Base-by-base conservation (phyloP, 2,888 invertebrate genomes). In the Dynastes grantii region DNA sequence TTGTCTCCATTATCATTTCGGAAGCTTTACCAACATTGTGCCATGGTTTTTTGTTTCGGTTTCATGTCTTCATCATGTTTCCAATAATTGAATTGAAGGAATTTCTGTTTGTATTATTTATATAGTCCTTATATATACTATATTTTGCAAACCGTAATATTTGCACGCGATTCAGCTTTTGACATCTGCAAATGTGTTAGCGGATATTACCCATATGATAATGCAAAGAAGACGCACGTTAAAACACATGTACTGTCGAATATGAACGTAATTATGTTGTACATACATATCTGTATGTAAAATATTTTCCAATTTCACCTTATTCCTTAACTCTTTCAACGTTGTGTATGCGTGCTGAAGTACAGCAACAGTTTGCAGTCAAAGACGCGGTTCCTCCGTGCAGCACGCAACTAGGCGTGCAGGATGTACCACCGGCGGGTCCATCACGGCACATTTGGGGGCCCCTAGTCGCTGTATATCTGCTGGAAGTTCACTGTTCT, bases 361-460 rank as follows among this genome's bases (percentile, higher is more conserved):
- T 85, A 63, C 32, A 63, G 84, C 83, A 85, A 85, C 85, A 85
- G 85, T 85, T 85, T 85, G 85, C 84, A 85, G 61, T 55, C 22
- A 73, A 40, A 61, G 73, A 73, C 61, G 76, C 82, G 82, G 82
- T 83, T 85, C 84, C 85, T 85, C 83, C 86, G 85, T 87, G 87
- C 84, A 81, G 83, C 87, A 87, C 87, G 87, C 87, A 86, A 87
- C 81, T 85, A 84, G 86, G 86, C 87, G 87, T 87, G 86, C 87
- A 85, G 84, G 85, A 86, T 85, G 83, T 85, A 80, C 83, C 78
- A 82, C 58, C 58, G 73, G 37, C 73, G 37, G 85, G 84, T 82
- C 85, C 86, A 86, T 85, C 86, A 86, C 86, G 86, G 85, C 84
- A 86, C 85, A 86, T 86, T 86, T 86, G 86, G 86, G 86, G 85